Evolutionary conservation across 2,797 vertebrate genomes (phyloP).

Genomic region (Acestrorhynchus altus): DNA sequence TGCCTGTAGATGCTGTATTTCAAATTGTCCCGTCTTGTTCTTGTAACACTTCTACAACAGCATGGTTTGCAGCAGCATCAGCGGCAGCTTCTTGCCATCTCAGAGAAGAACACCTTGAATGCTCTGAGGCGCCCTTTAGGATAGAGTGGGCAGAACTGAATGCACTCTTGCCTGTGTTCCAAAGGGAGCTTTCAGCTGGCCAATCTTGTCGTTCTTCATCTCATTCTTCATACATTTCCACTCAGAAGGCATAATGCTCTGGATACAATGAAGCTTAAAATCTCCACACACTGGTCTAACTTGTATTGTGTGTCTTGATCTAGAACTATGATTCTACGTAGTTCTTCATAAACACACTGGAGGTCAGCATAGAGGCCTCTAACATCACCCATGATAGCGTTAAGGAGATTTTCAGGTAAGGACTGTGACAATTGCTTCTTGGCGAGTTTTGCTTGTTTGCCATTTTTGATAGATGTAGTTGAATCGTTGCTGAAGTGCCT

Average conservation of each 20-base stretch:
- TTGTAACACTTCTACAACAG: too few relatives aligned
- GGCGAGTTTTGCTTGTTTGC: too few relatives aligned
- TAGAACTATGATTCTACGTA: too few relatives aligned
- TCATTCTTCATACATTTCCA: too few relatives aligned
- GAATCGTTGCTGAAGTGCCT: too few relatives aligned
- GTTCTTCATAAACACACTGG: neutral
- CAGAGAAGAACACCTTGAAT: too few relatives aligned
- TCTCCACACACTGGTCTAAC: too few relatives aligned
- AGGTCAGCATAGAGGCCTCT: neutral
- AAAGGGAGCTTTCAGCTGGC: neutral
- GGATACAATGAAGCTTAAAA: neutral
- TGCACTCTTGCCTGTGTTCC: constrained; percentile 29
- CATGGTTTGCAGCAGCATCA: constrained; percentile 54
- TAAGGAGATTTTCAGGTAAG: neutral
- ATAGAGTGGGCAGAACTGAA: neutral
- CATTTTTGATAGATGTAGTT: too few relatives aligned
- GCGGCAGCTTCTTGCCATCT: constrained; percentile 42
- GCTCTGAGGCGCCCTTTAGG: too few relatives aligned
- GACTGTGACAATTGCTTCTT: neutral
- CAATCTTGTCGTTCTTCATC: neutral
- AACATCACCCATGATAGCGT: neutral
- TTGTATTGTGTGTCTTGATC: neutral
- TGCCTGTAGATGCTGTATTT: too few relatives aligned
- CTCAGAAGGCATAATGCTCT: neutral
- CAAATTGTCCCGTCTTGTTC: too few relatives aligned